Base-by-base conservation (phyloP, 2,797 vertebrate genomes). In the Ctenochaetus hawaiiensis region DNA sequence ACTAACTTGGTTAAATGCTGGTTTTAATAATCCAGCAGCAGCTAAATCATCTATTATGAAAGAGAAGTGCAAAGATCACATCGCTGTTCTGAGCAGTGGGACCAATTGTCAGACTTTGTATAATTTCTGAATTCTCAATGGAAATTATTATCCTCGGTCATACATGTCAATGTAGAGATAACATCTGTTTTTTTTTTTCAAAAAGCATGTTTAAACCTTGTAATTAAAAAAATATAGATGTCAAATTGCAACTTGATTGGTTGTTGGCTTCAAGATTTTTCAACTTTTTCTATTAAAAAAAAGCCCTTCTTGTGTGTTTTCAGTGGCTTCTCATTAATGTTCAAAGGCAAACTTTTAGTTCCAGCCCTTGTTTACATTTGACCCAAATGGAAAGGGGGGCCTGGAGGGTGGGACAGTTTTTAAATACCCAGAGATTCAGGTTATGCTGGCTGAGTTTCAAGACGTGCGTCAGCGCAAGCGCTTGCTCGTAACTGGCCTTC, bases 361-460 rank as follows among this genome's bases (percentile, higher is more conserved):
- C 5, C 0, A 57, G 30, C 43, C 8, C 16, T 10, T 12, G 58
- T 78, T 72, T 83, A 73, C 82, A 81, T 80, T 65, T 69, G 81
- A 48, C 54, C 18, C 0, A n/a, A 34, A 20, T 39, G 56, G 59
- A 68, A 51, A 34, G 34, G n/a, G 20, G 26, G 57, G 47, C 52
- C 47, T 14, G 22, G 44, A 7, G 39, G 22, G 43, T 20, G n/a
- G 62, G 57, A 71, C 26, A 62, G 75, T 44, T 78, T 85, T 72
- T 43, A 67, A 76, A 86, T 87, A 69, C 69, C 74, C 49, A 37
- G 52, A 74, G 87, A 76, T 86, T 93, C 88, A 83, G 82, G 86
- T 88, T 90, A 10, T 85, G 64, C 77, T 80, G 81, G 87, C 72
- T 64, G 44, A 41, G 66, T 78, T 73, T 82, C 86, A 91, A 71